phyloP scores from a whole-genome alignment of 2,797 vertebrate species.

The Dermochelys coriacea region DNA sequence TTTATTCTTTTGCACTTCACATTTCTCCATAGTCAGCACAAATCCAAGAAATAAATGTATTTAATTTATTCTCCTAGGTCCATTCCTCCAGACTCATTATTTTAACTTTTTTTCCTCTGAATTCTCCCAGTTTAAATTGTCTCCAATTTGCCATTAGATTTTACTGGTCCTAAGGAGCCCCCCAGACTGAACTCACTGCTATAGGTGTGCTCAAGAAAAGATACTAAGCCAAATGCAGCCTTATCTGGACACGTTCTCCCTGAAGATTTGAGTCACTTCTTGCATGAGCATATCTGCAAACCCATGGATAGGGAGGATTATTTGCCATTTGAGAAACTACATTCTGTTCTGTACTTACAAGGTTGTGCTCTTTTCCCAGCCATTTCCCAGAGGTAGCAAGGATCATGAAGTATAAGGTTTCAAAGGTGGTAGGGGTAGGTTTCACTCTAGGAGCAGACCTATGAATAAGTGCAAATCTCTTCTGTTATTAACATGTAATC shows the following conservation, averaged over 20 bases:
- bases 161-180: conserved; percentile 22
- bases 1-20: not conserved
- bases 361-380: conserved; percentile 5
- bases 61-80: not conserved
- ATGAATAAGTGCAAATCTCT: not conserved
- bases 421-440: not conserved
- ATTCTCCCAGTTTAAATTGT: conserved; percentile 16
- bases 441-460: not conserved
- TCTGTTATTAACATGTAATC: not conserved
- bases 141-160: conserved; percentile 29
- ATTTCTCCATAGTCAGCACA: conserved; percentile 49
- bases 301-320: not conserved
- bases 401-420: not conserved
- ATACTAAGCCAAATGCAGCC: conserved; percentile 23
- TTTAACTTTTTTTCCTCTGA: conserved; percentile 6
- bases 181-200: conserved; percentile 20
- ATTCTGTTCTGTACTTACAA: conserved; percentile 18
- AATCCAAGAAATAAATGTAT: conserved; percentile 19
- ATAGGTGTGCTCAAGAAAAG: conserved; percentile 16
- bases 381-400: conserved; percentile 2
- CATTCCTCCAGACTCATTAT: conserved; percentile 23
- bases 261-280: conserved; percentile 30
- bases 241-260: conserved; percentile 7
- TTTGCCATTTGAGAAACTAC: conserved; percentile 50
- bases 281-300: conserved; percentile 22